phyloP scores from a whole-genome alignment of 2,113 vertebrate genomes.

The Stegostoma tigrinum region DNA sequence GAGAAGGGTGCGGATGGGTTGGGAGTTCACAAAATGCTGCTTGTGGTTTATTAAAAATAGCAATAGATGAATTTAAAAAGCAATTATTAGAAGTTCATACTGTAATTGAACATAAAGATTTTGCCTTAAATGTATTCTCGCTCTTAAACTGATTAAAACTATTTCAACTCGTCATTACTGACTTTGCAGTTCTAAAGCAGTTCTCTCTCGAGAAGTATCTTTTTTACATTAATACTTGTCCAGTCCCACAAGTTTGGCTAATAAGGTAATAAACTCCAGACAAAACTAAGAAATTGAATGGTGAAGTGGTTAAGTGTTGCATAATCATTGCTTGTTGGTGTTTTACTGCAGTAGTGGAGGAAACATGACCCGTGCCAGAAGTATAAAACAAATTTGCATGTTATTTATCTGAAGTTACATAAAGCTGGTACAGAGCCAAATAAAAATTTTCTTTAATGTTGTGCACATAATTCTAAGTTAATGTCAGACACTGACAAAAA shows the following conservation, averaged over 20 bases:
- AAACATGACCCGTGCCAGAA: background rate
- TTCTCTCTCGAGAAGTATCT: background rate
- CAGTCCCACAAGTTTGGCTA: background rate
- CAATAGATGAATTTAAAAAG: background rate
- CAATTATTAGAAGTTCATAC: background rate
- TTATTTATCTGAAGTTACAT: background rate
- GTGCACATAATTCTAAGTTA: background rate
- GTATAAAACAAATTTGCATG: background rate
- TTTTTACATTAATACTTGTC: background rate
- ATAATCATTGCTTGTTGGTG: background rate
- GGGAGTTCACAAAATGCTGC: background rate
- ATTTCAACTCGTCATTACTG: background rate
- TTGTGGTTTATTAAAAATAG: background rate
- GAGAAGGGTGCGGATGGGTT: too few relatives aligned
- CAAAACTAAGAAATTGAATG: background rate
- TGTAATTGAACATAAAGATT: background rate
- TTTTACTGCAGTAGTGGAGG: background rate
- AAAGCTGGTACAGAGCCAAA: background rate
- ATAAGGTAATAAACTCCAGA: background rate
- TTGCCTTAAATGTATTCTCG: background rate
- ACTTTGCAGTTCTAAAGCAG: background rate
- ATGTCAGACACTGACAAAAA: background rate
- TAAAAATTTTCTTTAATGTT: background rate
- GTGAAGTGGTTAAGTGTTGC: background rate
- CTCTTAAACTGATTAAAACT: background rate